These are phyloP conservation scores for Drosophila ironensis DNA, from an alignment of 1,140 invertebrate genomes.

Conservation along the genomic window DNA sequence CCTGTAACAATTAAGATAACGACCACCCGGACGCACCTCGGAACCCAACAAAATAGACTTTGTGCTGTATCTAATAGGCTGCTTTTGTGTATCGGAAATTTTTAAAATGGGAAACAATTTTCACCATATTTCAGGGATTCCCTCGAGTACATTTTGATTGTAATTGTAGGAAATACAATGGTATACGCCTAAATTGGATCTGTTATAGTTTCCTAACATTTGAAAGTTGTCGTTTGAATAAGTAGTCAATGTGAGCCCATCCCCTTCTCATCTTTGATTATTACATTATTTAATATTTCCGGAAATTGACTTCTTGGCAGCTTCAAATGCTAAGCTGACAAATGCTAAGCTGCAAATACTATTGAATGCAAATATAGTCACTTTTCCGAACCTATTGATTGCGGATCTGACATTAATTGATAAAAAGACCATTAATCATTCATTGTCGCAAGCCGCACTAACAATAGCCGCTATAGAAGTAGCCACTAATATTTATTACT, in stretches of 20 bases:
- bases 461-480: slow-evolving; percentile 10
- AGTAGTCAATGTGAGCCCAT: too few species aligned
- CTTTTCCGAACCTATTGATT: slow-evolving; percentile 1
- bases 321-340: neutral
- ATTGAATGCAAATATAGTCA: slow-evolving; percentile 28
- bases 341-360: neutral
- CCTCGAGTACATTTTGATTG: neutral
- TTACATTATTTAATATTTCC: neutral
- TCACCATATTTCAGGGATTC: neutral
- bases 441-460: neutral
- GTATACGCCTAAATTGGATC: too few species aligned
- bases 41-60: neutral
- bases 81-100: neutral
- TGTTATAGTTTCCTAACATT: too few species aligned
- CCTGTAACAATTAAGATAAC: slow-evolving; percentile 36
- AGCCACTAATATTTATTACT: neutral
- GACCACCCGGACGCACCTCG: neutral
- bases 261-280: too few species aligned
- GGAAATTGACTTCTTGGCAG: neutral
- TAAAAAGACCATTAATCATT: neutral
- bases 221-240: too few species aligned
- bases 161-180: too few species aligned
- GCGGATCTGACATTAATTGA: slow-evolving; percentile 1
- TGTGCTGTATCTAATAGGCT: neutral
- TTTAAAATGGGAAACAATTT: neutral